Evolutionary conservation across 2,113 vertebrate genomes (phyloP).

Genomic region (Phycodurus eques): DNA sequence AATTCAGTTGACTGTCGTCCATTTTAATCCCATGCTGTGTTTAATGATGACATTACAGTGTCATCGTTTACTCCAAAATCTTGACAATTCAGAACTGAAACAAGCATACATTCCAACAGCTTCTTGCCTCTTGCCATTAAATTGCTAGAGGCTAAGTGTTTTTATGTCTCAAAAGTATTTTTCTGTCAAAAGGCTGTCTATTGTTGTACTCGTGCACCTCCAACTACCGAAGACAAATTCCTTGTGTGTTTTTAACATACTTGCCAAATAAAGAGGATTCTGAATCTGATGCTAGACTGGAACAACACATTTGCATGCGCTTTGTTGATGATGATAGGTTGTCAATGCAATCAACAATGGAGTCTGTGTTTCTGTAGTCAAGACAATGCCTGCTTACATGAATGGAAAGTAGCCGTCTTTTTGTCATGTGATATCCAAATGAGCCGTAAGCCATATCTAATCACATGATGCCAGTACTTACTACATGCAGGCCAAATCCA

Average conservation of each 20-base stretch:
- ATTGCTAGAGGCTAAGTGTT: no score
- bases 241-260: no score
- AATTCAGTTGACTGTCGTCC: not conserved
- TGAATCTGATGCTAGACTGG: not conserved
- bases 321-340: not conserved
- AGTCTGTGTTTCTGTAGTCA: not conserved
- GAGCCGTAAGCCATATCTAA: slow-evolving; percentile 6
- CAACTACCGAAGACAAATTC: no score
- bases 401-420: not conserved
- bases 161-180: no score
- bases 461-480: slow-evolving; percentile 2
- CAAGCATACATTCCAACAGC: no score
- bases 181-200: no score
- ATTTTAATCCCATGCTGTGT: not conserved
- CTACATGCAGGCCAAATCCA: slow-evolving; percentile 5
- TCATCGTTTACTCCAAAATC: no score
- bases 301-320: not conserved
- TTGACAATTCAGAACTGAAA: no score
- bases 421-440: slow-evolving; percentile 11
- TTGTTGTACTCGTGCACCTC: no score
- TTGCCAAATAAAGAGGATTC: no score
- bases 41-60: not conserved
- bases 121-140: no score
- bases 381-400: slow-evolving; percentile 1
- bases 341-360: not conserved